Evolutionary conservation across 2,797 vertebrate species (phyloP), one percentile per base, ranked within the genome.

Genomic region (Gastrophryne carolinensis): DNA sequence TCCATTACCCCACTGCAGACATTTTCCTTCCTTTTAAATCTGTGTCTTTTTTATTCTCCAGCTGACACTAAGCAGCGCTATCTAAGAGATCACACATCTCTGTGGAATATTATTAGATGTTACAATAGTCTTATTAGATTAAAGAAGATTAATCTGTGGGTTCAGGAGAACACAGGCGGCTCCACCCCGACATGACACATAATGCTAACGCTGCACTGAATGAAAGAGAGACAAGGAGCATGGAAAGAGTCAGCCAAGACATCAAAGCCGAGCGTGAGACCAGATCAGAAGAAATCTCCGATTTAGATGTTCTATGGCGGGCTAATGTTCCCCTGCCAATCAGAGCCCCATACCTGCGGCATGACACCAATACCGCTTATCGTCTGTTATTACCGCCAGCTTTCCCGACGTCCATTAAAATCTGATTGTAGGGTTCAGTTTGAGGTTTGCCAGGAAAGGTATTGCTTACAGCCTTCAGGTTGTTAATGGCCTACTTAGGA

Each of bases 181-280:
- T 17, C 23, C 39, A 39, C 61, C 77, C 56, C 60, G 13, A 64
- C 67, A 72, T 50, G 67, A 78, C 74, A 54, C 60, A 82, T 23
- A 57, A 56, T 64, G 32, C 26, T 62, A 52, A 49, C 69, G 61
- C 54, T 58, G 66, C 58, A 73, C 52, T 39, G 23, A 44, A 32
- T 82, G 68, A 65, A 30, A 1, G 56, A 30, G 67, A 67, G 57
- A 32, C 17, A 32, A 4, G 23, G 9, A 58, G 21, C 23, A 70
- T 69, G 73, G 65, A 76, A 76, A 76, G 8, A 32, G 24, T 61
- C 54, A 68, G 41, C 19, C 13, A 13, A 56, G 23, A 32, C 54
- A 73, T 62, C 24, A 21, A 9, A 26, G 72, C 27, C 56, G 72
- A 61, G 65, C 61, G 26, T 39, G 21, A 53, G 63, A 66, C 35